Evolutionary conservation across 2,113 vertebrate genomes (phyloP), one percentile per base, ranked within the genome.

Genomic region (Helogale parvula): DNA sequence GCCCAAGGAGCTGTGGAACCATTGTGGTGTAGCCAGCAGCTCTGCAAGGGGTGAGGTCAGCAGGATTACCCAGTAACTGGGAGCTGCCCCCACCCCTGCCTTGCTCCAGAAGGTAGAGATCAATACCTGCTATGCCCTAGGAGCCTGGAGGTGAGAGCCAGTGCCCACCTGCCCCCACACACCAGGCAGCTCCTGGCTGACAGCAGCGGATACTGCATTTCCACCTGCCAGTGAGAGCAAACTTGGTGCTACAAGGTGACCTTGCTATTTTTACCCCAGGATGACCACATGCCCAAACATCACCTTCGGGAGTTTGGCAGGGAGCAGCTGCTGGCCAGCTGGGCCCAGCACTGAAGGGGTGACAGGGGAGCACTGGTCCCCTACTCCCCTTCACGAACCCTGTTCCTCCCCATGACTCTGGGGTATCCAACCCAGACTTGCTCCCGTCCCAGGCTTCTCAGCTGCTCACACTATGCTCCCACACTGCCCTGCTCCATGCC

Each of bases 231-330:
- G 93, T 79, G 90, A 92, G 98, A 98, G 86, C 89, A 68, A 69
- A 31, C 16, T 96, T 93, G 82, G 31, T 11, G 93, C 95, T 97
- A 82, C 93, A 98, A 96, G 97, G 94, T 98, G 98, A 98, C 96
- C 0, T 0, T 50, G 12, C 96, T 98, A 84, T 98, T 98, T 98
- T 97, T 88, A 95, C 29, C 66, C 19, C 45, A 60, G 33, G 69
- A 88, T 71, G 71, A 95, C 93, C 90, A 90, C n/a, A 93, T 47
- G 88, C 68, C 79, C 45, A 57, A 94, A 97, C 35, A 76, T 83
- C 10, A 45, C 90, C 52, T 72, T 90, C 50, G 50, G 68, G 7
- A 17, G 29, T 84, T 74, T 45, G 93, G 83, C 84, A n/a, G 60
- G 33, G 23, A 90, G 16, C 7, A n/a, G 68, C 7, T 5, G 4